These are phyloP conservation scores for Squalus acanthias DNA, from an alignment of 2,797 vertebrate species.

Conservation along the genomic window DNA sequence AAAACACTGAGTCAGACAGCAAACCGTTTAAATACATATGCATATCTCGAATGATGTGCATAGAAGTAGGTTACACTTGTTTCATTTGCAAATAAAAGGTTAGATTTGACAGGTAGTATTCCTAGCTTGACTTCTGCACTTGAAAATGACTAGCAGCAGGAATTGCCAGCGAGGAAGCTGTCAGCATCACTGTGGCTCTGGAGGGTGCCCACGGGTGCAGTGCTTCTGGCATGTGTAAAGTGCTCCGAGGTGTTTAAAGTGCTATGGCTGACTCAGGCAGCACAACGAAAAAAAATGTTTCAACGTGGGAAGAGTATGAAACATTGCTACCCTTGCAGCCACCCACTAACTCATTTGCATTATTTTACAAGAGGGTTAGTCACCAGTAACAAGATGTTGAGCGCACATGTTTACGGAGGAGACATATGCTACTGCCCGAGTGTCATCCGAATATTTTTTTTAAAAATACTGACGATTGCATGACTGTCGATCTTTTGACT, in stretches of 20 bases:
- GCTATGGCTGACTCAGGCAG: constrained; percentile 14
- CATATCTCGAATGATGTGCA: neutral
- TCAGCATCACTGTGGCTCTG: neutral
- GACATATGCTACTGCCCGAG: neutral
- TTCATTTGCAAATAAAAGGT: neutral
- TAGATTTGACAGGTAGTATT: neutral
- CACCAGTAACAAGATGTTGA: neutral
- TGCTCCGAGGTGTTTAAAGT: neutral
- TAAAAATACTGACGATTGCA: neutral
- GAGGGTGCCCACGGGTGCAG: neutral
- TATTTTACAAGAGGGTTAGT: constrained; percentile 33
- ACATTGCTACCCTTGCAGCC: constrained; percentile 7
- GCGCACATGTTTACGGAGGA: neutral
- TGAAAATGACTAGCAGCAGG: neutral
- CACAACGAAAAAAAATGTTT: neutral
- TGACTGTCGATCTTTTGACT: neutral
- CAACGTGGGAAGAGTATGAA: constrained; percentile 22
- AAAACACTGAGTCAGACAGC: neutral
- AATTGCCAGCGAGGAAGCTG: neutral
- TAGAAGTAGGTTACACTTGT: neutral
- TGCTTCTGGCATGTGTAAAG: neutral
- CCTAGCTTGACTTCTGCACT: neutral
- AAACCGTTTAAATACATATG: neutral
- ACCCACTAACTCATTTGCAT: constrained; percentile 23
- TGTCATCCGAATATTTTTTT: neutral